Evolutionary conservation across 64 coral and sea anemone genomes (phyloP), one percentile per base, ranked within the genome.

Genomic region (Hydrozoanthus tunicans): DNA sequence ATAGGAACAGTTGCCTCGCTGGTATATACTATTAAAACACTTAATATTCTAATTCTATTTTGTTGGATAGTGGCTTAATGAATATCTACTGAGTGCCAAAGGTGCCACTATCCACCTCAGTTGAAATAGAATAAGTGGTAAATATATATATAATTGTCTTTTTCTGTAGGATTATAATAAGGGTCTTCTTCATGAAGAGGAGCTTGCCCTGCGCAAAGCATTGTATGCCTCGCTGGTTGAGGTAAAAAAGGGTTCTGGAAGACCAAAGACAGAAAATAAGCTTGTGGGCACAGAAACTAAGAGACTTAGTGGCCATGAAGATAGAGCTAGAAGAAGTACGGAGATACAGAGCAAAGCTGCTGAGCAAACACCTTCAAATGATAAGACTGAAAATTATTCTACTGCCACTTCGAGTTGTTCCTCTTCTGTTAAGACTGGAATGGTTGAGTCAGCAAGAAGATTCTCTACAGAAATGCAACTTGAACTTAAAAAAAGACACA

Each of bases 121-220:
- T 13, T 66, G 9, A 15, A 4, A 5, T 17, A 17, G 64, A 66
- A 66, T 15, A 66, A 17, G 4, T 76, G 5, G 27, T 11, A 3
- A 5, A 53, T 52, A 53, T 55, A 73, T 14, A 43, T 71, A 3
- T 15, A 89, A 11, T 1, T 53, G 0, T 58, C 43, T 82, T 17
- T 77, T 25, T 56, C 78, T 26, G 9, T 79, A 98, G 96, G 96
- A 98, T 73, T 98, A 98, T 64, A 98, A 99, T 80, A 79, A 82
- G 74, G 97, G 97, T 17, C 90, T 99, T 20, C 84, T 99, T 11
- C 97, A 94, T 89, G 92, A 99, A 52, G 97, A 99, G 74, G 97
- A 99, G 73, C 79, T 96, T 66, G 94, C 94, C 15, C 85, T 99
- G 56, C 78, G 94, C 43, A 91, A 79, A 69, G 97, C 97, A 3